A percentile compares a stretch with the other conserved stretches of the same genome.
Conservation (phyloP, 2,888 invertebrate genomes). For the Bhutanitis thaidina region DNA sequence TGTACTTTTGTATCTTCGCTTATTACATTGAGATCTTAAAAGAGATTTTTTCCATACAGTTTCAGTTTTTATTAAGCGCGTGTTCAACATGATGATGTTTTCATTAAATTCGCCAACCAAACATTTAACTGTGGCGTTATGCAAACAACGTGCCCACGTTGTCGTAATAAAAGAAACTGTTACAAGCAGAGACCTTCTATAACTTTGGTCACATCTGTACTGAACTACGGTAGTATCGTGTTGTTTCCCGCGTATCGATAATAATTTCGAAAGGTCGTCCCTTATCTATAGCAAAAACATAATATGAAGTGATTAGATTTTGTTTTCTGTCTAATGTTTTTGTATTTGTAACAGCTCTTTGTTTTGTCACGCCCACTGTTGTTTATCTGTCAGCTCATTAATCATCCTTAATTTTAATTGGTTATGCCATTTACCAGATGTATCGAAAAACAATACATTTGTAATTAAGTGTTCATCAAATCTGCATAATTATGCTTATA, state of each 20-base stretch:
- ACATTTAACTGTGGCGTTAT: slow-evolving; percentile 4
- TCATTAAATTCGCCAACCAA: neutral
- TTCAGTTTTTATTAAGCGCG: too few relatives aligned
- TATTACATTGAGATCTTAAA: too few relatives aligned
- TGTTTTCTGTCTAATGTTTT: neutral
- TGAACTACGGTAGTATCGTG: slow-evolving; percentile 24
- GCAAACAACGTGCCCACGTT: slow-evolving; percentile 11
- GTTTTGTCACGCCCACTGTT: too few relatives aligned
- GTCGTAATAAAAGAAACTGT: slow-evolving; percentile 32
- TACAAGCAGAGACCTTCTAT: slow-evolving; percentile 28
- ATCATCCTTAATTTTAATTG: too few relatives aligned
- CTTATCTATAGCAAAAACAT: slow-evolving; percentile 6
- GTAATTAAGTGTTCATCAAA: too few relatives aligned
- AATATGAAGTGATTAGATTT: slow-evolving; percentile 1
- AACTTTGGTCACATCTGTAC: slow-evolving; percentile 33
- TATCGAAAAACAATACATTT: too few relatives aligned
- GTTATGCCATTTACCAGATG: too few relatives aligned
- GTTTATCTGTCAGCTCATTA: too few relatives aligned
- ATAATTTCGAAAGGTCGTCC: slow-evolving; percentile 27
- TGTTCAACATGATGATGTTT: neutral
- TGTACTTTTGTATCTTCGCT: too few relatives aligned
- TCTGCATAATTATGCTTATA: too few relatives aligned
- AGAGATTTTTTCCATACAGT: too few relatives aligned
- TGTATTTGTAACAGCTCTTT: too few relatives aligned
- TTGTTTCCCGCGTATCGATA: slow-evolving; percentile 32